Evolutionary conservation across 1,140 invertebrate species (phyloP).

Genomic region (Drosophila subobscura): DNA sequence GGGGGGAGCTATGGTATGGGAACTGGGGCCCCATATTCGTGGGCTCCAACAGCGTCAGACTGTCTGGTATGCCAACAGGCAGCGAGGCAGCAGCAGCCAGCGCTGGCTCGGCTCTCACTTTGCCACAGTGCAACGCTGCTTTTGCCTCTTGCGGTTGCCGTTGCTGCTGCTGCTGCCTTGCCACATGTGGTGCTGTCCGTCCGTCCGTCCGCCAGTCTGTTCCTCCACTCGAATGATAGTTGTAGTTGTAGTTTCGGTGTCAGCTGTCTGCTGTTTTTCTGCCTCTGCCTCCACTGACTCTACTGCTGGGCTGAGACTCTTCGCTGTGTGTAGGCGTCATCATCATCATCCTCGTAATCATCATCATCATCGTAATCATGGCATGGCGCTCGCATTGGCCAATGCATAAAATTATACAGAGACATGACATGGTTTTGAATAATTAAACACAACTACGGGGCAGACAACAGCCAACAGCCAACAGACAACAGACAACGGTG

Average conservation of each 20-base stretch:
- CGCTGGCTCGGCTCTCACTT: conserved; percentile 35
- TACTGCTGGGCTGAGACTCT: neutral
- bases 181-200: conserved; percentile 48
- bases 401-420: conserved; percentile 83
- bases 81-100: conserved; percentile 50
- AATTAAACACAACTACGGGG: conserved; percentile 76
- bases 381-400: conserved; percentile 69
- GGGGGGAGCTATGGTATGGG: neutral
- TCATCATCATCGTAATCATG: conserved; percentile 36
- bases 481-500: neutral
- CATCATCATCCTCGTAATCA: conserved; percentile 37
- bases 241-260: conserved; percentile 52
- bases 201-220: neutral
- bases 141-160: conserved; percentile 39
- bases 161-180: conserved; percentile 37
- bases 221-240: conserved; percentile 43
- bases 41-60: conserved; percentile 84
- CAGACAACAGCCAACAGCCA: neutral
- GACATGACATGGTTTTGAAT: conserved; percentile 84
- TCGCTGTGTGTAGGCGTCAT: conserved; percentile 66
- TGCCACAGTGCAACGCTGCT: conserved; percentile 39
- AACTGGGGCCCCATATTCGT: conserved; percentile 54
- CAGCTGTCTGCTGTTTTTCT: conserved; percentile 44
- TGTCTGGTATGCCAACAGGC: conserved; percentile 79
- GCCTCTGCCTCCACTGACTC: conserved; percentile 40